Base-by-base conservation (phyloP, 2,113 vertebrate species). In the Catharus minimus region DNA sequence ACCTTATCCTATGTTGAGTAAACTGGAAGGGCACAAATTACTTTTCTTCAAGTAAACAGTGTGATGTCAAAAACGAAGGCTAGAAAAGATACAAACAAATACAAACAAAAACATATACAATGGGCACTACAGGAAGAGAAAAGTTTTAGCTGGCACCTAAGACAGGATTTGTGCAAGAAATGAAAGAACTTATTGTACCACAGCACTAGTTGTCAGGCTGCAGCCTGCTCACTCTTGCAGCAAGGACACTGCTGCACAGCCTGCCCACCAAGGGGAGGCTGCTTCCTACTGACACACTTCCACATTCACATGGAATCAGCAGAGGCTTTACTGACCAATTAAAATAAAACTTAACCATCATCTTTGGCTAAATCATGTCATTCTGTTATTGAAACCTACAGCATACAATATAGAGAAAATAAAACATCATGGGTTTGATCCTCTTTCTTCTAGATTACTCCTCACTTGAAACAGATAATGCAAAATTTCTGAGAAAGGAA, bases 101-200 rank as follows among this genome's bases (percentile, higher is more conserved):
- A 5, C 33, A 36, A 36, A 36, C 33, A 36, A 36, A 36, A 36
- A 81, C 8, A 27, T 6, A 24, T 1, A 6, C 38, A 83, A 74
- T 24, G 53, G 38, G 44, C 60, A 38, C 36, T 52, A 71, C 20
- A 80, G 36, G 16, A 74, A 79, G 8, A 91, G 39, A 82, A 73
- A 76, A 91, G 55, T 91, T 86, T 71, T 91, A 93, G 72, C 56
- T 95, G 88, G 72, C 90, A 89, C 52, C 60, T 58, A 50, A 79
- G 76, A 41, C 1, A 2, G 60, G 32, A 90, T 91, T 88, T 0
- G 15, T 91, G 61, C 49, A 81, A 88, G 66, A 88, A 88, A 72
- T 86, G 46, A 94, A 95, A 92, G 86, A 93, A 71, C 26, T 72
- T 84, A 81, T 36, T 95, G 83, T 94, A 26, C 53, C 64, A 49